Percentiles rank a stretch among this genome's conserved stretches.
phyloP scores from a whole-genome alignment of 2,797 vertebrate species.

The Artibeus lituratus region DNA sequence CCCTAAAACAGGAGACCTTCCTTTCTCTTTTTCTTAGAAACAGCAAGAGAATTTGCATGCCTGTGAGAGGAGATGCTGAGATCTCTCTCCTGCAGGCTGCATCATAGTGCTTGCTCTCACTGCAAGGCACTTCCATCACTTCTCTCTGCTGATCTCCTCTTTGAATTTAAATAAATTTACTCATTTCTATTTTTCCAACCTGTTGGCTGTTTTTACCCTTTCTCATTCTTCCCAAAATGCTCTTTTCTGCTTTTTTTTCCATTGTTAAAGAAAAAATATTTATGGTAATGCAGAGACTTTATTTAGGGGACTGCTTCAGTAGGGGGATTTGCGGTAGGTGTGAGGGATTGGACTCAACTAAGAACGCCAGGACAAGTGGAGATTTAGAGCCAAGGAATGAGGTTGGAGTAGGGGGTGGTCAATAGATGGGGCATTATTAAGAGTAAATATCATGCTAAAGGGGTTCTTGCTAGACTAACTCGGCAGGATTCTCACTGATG shows the following conservation, averaged over 20 bases:
- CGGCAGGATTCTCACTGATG: neutral
- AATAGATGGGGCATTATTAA: neutral
- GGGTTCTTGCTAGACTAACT: neutral
- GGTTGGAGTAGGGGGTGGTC: too few species aligned
- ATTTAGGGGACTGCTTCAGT: neutral
- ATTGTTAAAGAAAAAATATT: neutral
- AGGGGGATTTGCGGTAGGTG: neutral
- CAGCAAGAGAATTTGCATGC: neutral
- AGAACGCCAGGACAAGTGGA: neutral
- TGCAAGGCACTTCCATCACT: neutral
- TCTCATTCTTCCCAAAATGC: neutral
- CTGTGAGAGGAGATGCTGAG: neutral
- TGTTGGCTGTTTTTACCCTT: neutral
- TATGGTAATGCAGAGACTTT: too few species aligned
- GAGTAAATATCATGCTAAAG: neutral
- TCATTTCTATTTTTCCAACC: neutral
- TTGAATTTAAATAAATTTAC: neutral
- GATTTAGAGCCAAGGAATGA: neutral
- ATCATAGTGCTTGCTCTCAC: neutral
- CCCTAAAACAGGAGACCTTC: neutral
- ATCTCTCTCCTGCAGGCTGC: accelerated
- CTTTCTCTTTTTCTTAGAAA: neutral
- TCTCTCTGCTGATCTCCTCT: neutral
- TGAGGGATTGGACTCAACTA: neutral
- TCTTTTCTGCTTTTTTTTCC: neutral